Conservation (phyloP, 2,113 vertebrate genomes). For the Carlito syrichta region DNA sequence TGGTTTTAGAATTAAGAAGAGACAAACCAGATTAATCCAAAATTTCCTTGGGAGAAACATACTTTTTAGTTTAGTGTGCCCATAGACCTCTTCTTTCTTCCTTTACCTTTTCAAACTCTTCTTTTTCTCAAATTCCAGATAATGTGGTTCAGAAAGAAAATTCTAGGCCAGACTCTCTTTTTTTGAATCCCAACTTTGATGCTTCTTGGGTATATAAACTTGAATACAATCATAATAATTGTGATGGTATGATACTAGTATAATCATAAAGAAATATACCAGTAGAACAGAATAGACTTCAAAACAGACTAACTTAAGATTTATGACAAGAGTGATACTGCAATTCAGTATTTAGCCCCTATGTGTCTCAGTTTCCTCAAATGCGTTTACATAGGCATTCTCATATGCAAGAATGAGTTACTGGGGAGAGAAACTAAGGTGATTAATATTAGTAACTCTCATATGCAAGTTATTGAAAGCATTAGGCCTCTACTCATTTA, state of each 20-base stretch:
- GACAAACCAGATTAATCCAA: not conserved
- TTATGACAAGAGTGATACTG: not conserved
- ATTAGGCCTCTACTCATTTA: too few species aligned
- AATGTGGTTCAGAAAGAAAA: not conserved
- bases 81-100: not conserved
- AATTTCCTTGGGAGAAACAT: not conserved
- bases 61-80: too few species aligned
- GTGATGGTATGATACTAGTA: not conserved
- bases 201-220: not conserved
- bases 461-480: too few species aligned
- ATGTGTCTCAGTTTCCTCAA: not conserved
- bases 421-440: too few species aligned
- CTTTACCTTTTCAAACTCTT: not conserved
- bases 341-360: not conserved
- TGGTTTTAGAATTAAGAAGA: not conserved
- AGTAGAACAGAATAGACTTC: not conserved
- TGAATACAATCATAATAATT: not conserved
- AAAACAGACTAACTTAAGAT: not conserved
- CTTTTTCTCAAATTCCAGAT: not conserved
- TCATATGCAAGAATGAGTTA: too few species aligned
- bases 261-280: not conserved
- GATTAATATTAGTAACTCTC: too few species aligned
- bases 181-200: not conserved
- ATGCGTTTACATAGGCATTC: too few species aligned
- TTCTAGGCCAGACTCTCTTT: not conserved